Conservation (phyloP, 2,888 invertebrate species). For the Xanthorhoe spadicearia region DNA sequence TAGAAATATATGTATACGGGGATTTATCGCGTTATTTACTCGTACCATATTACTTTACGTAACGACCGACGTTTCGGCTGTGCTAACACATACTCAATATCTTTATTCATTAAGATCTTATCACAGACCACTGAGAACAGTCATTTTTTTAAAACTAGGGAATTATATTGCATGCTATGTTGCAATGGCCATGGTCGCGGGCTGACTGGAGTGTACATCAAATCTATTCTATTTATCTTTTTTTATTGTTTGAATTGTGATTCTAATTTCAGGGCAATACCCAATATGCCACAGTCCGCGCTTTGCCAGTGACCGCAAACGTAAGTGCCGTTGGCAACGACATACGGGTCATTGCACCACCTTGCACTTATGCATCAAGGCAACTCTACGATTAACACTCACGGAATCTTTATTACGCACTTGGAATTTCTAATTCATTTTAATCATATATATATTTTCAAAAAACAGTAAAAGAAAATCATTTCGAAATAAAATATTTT, state of each 20-base stretch:
- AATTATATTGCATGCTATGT: no score
- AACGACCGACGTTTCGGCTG: no score
- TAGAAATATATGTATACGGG: no score
- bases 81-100: no score
- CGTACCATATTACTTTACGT: no score
- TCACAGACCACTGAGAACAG: no score
- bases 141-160: no score
- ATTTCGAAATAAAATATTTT: no score
- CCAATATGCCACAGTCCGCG: constrained; percentile 33
- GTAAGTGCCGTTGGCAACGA: constrained; percentile 55
- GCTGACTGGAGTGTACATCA: no score
- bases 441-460: constrained; percentile 1
- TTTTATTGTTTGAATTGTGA: constrained; percentile 11
- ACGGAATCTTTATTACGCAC: constrained; percentile 40
- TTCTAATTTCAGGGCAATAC: constrained; percentile 36
- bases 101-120: no score
- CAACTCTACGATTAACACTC: constrained; percentile 50
- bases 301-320: constrained; percentile 46
- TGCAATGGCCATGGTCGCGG: no score
- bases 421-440: constrained; percentile 17
- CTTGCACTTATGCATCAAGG: constrained; percentile 80
- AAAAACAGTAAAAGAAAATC: neutral
- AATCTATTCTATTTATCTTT: constrained; percentile 1
- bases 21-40: no score
- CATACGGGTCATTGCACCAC: constrained; percentile 74